These are phyloP conservation scores for Bombus confusus DNA, from an alignment of 1,140 invertebrate genomes.

Conservation along the genomic window DNA sequence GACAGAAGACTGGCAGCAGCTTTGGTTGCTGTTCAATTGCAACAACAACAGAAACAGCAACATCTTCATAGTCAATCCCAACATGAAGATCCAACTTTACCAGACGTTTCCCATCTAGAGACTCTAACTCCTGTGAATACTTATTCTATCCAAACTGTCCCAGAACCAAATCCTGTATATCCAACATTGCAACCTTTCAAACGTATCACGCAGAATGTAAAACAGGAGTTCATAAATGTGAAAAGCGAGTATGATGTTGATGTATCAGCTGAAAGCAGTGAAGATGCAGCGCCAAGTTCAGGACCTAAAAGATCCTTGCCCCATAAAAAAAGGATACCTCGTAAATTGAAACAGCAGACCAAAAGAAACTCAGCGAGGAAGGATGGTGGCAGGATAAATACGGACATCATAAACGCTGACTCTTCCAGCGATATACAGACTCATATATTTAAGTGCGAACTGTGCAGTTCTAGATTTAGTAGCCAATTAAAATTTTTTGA, in stretches of 20 bases:
- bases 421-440: constrained; percentile 39
- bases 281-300: constrained; percentile 72
- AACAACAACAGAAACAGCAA: constrained; percentile 82
- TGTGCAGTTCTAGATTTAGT: constrained; percentile 85
- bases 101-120: constrained; percentile 77
- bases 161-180: constrained; percentile 72
- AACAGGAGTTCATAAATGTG: constrained; percentile 79
- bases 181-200: constrained; percentile 74
- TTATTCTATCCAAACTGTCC: constrained; percentile 78
- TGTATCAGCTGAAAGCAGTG: constrained; percentile 76
- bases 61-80: constrained; percentile 73
- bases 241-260: constrained; percentile 80
- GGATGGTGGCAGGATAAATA: constrained; percentile 58
- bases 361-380: constrained; percentile 72
- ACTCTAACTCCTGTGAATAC: constrained; percentile 75
- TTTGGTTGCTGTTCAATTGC: constrained; percentile 82
- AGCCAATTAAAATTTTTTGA: constrained; percentile 91
- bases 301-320: constrained; percentile 82
- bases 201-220: constrained; percentile 73
- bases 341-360: constrained; percentile 82
- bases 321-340: constrained; percentile 84
- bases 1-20: constrained; percentile 83
- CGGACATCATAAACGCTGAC: constrained; percentile 40
- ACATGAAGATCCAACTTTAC: constrained; percentile 72
- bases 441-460: constrained; percentile 85